These are phyloP conservation scores for Amyelois transitella DNA, from an alignment of 1,140 invertebrate genomes.

Conservation along the genomic window DNA sequence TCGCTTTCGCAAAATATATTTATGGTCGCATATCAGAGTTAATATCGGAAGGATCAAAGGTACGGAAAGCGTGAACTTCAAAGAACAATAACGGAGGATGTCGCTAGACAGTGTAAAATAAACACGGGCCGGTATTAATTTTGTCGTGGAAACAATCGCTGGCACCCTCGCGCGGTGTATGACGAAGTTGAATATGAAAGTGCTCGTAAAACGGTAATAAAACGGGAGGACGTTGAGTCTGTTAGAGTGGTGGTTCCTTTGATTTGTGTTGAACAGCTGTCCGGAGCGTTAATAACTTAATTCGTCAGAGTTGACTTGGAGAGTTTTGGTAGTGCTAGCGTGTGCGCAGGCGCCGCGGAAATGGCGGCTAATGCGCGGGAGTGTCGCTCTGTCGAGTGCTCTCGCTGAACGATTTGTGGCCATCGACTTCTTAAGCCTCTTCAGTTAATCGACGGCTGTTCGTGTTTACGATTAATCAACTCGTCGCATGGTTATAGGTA, in stretches of 20 bases:
- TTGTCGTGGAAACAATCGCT: slow-evolving; percentile 55
- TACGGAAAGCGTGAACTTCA: slow-evolving; percentile 40
- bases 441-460: slow-evolving; percentile 34
- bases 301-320: slow-evolving; percentile 65
- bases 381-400: slow-evolving; percentile 21
- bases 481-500: slow-evolving; percentile 5
- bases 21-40: slow-evolving; percentile 7
- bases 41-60: slow-evolving; percentile 42
- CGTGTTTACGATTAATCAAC: slow-evolving; percentile 24
- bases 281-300: slow-evolving; percentile 70
- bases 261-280: slow-evolving; percentile 70
- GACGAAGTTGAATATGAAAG: slow-evolving; percentile 61
- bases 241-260: slow-evolving; percentile 52
- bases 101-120: slow-evolving; percentile 38
- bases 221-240: slow-evolving; percentile 34
- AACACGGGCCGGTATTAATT: slow-evolving; percentile 48
- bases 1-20: slow-evolving; percentile 19
- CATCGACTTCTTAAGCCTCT: slow-evolving; percentile 19
- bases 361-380: slow-evolving; percentile 32
- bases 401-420: slow-evolving; percentile 36
- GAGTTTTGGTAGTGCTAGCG: slow-evolving; percentile 49
- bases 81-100: slow-evolving; percentile 46
- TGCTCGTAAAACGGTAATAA: slow-evolving; percentile 65
- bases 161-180: slow-evolving; percentile 24
- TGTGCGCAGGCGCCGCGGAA: slow-evolving; percentile 42